These are phyloP conservation scores for Solenopsis fugax DNA, from an alignment of 1,140 invertebrate genomes.

Conservation along the genomic window DNA sequence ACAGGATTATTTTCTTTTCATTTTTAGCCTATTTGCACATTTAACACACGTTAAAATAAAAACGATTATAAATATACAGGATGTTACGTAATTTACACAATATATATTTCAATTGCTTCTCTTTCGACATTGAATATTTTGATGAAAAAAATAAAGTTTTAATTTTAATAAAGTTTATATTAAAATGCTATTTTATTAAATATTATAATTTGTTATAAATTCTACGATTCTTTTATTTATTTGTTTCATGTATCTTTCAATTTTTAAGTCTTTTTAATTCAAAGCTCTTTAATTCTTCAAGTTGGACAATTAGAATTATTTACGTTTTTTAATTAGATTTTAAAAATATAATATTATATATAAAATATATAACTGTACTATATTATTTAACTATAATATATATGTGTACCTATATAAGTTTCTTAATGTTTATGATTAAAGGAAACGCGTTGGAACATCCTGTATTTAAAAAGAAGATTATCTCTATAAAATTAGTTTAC, in stretches of 20 bases:
- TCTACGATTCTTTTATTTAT: background rate
- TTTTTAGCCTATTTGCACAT: background rate
- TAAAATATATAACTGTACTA: too few relatives aligned
- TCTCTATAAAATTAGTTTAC: conserved; percentile 6
- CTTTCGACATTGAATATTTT: background rate
- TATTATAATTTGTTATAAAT: background rate
- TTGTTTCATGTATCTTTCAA: background rate
- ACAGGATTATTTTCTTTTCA: background rate
- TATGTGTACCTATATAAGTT: too few relatives aligned
- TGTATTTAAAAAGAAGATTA: background rate
- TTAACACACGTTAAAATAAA: background rate
- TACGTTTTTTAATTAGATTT: background rate
- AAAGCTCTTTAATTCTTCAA: background rate
- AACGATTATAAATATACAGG: background rate
- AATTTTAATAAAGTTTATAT: background rate
- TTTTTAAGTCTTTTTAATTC: conserved; percentile 1
- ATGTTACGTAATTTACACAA: background rate
- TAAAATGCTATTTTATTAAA: background rate
- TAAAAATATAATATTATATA: background rate
- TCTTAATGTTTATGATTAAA: background rate
- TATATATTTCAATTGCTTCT: background rate
- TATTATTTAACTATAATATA: too few relatives aligned
- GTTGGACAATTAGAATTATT: background rate
- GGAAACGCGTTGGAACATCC: background rate
- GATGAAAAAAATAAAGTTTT: too few relatives aligned